These are phyloP conservation scores for Cephus sareptanus DNA, from an alignment of 2,888 invertebrate genomes.

Conservation along the genomic window DNA sequence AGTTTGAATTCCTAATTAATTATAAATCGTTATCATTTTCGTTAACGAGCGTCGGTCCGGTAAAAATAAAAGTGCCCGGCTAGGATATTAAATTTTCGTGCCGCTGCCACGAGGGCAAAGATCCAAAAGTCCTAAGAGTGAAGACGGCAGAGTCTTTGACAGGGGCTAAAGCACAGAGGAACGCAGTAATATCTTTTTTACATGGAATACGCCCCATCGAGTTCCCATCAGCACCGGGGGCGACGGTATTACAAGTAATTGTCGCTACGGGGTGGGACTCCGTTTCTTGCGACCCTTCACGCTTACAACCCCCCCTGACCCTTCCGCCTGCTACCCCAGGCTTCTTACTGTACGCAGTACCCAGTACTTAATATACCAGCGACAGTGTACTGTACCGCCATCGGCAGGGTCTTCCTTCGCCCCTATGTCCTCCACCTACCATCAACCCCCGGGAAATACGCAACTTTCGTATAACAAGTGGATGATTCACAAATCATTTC, in stretches of 20 bases:
- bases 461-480: constrained; percentile 62
- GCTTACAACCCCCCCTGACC: constrained; percentile 6
- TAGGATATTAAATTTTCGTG: neutral
- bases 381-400: neutral
- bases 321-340: neutral
- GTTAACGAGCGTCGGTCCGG: constrained; percentile 10
- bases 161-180: constrained; percentile 29
- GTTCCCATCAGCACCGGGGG: constrained; percentile 53
- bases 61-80: neutral
- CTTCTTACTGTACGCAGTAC: neutral
- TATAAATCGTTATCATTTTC: constrained; percentile 54
- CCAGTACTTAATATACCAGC: neutral
- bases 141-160: neutral
- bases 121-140: neutral
- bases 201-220: constrained; percentile 56
- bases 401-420: neutral
- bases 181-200: constrained; percentile 55
- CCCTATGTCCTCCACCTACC: constrained; percentile 14
- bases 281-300: neutral
- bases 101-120: neutral
- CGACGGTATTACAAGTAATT: constrained; percentile 64
- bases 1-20: constrained; percentile 58
- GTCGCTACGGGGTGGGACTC: constrained; percentile 53
- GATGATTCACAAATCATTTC: constrained; percentile 63
- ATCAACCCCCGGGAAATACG: constrained; percentile 35